phyloP scores from a whole-genome alignment of 2,113 vertebrate genomes.

The Lathamus discolor region DNA sequence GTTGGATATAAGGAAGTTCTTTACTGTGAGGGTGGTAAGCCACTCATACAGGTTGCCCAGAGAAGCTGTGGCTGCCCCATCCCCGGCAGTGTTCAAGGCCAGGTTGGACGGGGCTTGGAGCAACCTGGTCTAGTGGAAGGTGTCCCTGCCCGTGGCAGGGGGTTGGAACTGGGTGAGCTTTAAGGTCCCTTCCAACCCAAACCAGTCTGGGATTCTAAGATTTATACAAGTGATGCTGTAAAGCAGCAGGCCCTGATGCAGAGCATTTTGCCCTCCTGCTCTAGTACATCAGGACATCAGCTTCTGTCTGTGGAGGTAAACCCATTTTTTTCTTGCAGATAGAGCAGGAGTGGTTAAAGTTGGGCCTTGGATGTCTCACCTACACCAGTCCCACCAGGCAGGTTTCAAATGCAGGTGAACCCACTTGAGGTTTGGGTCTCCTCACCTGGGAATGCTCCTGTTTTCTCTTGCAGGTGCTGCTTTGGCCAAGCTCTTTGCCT shows the following conservation, averaged over 20 bases:
- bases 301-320: not conserved
- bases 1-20: too few relatives aligned
- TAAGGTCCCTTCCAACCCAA: too few relatives aligned
- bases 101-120: too few relatives aligned
- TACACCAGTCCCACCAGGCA: not conserved
- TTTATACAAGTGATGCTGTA: not conserved
- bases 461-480: not conserved
- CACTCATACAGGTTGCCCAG: too few relatives aligned
- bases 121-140: too few relatives aligned
- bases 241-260: not conserved
- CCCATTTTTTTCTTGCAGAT: not conserved
- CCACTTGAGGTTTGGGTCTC: not conserved
- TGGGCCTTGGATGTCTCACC: not conserved
- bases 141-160: too few relatives aligned
- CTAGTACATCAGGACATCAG: accelerated
- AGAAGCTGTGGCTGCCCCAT: too few relatives aligned
- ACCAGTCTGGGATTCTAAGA: too few relatives aligned
- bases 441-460: not conserved
- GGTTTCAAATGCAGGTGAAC: not conserved
- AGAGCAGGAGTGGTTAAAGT: not conserved
- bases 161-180: too few relatives aligned
- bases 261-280: not conserved
- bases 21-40: too few relatives aligned
- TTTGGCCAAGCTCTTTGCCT: not conserved
- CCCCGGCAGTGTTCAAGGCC: too few relatives aligned